Base-by-base conservation (phyloP, 2,113 vertebrate species). In the Pagrus major region DNA sequence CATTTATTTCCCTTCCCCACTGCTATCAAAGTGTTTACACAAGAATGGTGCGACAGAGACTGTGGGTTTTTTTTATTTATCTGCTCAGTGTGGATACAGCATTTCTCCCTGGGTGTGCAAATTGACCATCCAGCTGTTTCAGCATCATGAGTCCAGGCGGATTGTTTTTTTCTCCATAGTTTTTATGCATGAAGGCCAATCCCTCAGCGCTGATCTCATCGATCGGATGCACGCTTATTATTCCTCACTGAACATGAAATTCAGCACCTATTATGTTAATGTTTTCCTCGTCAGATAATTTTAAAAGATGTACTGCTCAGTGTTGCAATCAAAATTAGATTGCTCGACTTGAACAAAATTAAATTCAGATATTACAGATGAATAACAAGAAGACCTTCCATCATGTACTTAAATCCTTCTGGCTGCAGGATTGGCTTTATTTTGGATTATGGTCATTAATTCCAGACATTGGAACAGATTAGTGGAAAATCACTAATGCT, bases 11-110 rank as follows among this genome's bases (percentile, higher is more conserved):
- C 76, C 76, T 61, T 76, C 76, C 76, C 86, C 84, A 83, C 88
- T 68, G 66, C 78, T 81, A 76, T 74, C 80, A 89, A 81, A 71
- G 71, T 80, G 87, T 93, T 94, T 88, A 89, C 85, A 86, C 51
- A 59, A 70, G 70, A 78, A 89, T 67, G 67, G 69, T 52, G n/a
- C 21, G 14, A n/a, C 37, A 54, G 54, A 71, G 81, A 72, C 72
- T 84, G 71, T 52, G 49, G 35, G 66, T 79, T 84, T 72, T 41
- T 60, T 71, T 44, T 65, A 54, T 89, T 85, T 74, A 31, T 88
- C 56, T 75, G 67, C 56, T 86, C 71, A 21, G 59, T 83, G 84
- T 56, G 59, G 76, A 80, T 82, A 76, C 41, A 46, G 47, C 64
- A 52, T 52, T 64, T 80, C 35, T 81, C 59, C 27, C 69, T 74